Percentiles rank a stretch among this genome's conserved stretches.
Evolutionary conservation across 2,797 vertebrate species (phyloP).

Genomic region (Taenioides sp.): DNA sequence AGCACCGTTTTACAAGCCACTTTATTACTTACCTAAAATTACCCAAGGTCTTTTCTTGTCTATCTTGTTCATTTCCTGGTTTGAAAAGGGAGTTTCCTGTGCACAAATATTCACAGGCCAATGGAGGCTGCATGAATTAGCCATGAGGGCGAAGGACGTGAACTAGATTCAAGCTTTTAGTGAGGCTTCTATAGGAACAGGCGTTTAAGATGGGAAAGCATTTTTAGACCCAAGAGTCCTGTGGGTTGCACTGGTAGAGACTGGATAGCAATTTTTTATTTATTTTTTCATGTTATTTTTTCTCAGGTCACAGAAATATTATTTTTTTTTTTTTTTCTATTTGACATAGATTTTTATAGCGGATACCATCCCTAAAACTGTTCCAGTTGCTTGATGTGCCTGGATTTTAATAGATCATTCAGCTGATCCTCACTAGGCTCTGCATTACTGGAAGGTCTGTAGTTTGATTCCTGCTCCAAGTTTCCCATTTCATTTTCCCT

Average conservation of each 20-base stretch:
- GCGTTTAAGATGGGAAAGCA: slow-evolving; percentile 20
- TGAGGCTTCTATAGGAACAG: slow-evolving; percentile 21
- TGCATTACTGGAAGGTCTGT: no score
- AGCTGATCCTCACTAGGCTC: neutral
- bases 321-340: neutral
- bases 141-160: slow-evolving; percentile 60
- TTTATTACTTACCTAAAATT: slow-evolving; percentile 58
- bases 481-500: no score
- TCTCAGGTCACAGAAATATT: neutral
- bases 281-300: neutral
- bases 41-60: slow-evolving; percentile 16
- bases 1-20: slow-evolving; percentile 62
- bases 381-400: neutral
- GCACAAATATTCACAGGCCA: slow-evolving; percentile 37
- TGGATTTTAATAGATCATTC: neutral
- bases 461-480: no score
- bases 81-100: slow-evolving; percentile 9
- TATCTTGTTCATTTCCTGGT: neutral
- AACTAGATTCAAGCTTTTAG: slow-evolving; percentile 63
- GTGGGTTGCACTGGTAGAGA: neutral
- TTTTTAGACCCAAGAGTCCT: neutral
- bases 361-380: neutral
- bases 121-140: slow-evolving; percentile 65
- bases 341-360: neutral
- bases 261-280: neutral